These are phyloP conservation scores for Lasius platythorax DNA, from an alignment of 2,888 invertebrate species.

Conservation along the genomic window DNA sequence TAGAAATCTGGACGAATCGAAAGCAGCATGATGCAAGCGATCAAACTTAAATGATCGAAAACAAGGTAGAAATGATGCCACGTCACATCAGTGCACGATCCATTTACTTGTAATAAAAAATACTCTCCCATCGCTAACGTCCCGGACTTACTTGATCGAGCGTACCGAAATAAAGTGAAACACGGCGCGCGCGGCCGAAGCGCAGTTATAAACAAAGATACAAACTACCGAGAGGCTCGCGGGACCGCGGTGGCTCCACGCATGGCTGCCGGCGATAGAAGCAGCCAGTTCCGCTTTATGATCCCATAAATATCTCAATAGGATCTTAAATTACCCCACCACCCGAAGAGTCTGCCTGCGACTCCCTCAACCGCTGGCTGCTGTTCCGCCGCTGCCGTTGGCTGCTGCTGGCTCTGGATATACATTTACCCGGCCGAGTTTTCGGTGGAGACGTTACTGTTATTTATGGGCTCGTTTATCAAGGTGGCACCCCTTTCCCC, in stretches of 20 bases:
- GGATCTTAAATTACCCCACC: constrained; percentile 81
- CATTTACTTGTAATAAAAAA: constrained; percentile 54
- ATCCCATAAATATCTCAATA: constrained; percentile 84
- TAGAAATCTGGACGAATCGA: not conserved
- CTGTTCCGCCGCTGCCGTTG: constrained; percentile 60
- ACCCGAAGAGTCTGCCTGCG: constrained; percentile 69
- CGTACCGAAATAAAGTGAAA: constrained; percentile 69
- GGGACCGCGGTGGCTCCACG: constrained; percentile 69
- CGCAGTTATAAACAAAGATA: constrained; percentile 76
- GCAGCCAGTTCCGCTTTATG: constrained; percentile 81
- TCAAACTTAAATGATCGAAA: constrained; percentile 4
- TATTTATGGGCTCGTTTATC: constrained; percentile 85
- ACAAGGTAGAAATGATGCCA: constrained; percentile 18
- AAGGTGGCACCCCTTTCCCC: constrained; percentile 83
- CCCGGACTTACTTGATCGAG: constrained; percentile 62
- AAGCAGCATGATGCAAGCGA: not conserved
- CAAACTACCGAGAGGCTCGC: constrained; percentile 67
- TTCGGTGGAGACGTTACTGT: constrained; percentile 85
- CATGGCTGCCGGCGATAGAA: constrained; percentile 77
- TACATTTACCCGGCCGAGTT: constrained; percentile 81
- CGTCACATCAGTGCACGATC: constrained; percentile 54
- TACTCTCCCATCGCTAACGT: constrained; percentile 21
- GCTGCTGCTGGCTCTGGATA: constrained; percentile 75
- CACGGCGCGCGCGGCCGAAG: constrained; percentile 58
- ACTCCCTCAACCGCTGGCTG: constrained; percentile 73